Evolutionary conservation across 2,797 vertebrate species (phyloP).

Genomic region (Sebastiscus albofasciatus): DNA sequence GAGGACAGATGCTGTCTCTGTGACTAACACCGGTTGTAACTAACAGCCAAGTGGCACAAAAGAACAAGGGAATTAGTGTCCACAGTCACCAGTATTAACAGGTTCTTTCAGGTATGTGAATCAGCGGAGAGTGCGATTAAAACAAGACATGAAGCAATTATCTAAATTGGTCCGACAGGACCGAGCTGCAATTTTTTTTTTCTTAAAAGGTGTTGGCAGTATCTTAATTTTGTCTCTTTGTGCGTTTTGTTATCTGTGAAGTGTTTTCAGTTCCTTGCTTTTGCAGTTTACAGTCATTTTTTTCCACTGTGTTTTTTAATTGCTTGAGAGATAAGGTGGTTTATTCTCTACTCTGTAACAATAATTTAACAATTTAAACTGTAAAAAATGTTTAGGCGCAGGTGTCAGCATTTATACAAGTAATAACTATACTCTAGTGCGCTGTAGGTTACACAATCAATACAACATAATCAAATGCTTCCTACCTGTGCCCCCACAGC

Average conservation of each 20-base stretch:
- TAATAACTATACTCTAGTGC: neutral
- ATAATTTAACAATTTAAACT: neutral
- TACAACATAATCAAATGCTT: neutral
- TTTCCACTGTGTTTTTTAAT: neutral
- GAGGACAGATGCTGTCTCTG: conserved; percentile 56
- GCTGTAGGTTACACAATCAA: neutral
- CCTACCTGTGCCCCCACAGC: neutral
- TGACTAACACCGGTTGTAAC: conserved; percentile 41
- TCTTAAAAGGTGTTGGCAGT: neutral
- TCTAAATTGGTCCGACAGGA: conserved; percentile 13
- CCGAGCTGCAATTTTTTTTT: conserved; percentile 5
- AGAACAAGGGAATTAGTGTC: conserved; percentile 58
- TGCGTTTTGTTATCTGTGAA: neutral
- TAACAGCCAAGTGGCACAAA: conserved; percentile 51
- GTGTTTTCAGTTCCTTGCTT: neutral
- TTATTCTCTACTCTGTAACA: neutral
- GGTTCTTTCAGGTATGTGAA: conserved; percentile 37
- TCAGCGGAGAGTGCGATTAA: conserved; percentile 12
- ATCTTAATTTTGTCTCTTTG: conserved; percentile 15
- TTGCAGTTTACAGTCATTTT: neutral
- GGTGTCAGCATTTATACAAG: neutral
- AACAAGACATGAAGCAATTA: conserved; percentile 39
- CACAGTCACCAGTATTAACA: conserved; percentile 22
- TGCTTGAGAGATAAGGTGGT: neutral
- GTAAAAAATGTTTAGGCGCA: neutral